Evolutionary conservation across 2,888 invertebrate genomes (phyloP).

Genomic region (Toxonevra muliebris): DNA sequence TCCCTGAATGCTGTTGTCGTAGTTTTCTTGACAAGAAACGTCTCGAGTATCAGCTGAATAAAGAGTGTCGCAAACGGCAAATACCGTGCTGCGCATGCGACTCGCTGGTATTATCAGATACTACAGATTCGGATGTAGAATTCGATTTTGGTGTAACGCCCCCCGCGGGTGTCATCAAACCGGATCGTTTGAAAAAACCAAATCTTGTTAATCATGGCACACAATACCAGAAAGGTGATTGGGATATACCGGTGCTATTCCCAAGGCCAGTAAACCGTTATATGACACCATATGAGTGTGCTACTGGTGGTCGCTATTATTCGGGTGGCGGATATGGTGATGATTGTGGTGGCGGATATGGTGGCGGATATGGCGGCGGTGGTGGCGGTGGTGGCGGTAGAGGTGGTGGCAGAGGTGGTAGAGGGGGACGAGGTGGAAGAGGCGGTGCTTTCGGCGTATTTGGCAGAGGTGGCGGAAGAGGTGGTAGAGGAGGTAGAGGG

Average conservation of each 20-base stretch:
- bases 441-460: constrained; percentile 11
- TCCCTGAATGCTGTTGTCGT: constrained; percentile 58
- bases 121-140: constrained; percentile 68
- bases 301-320: constrained; percentile 46
- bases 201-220: constrained; percentile 70
- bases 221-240: constrained; percentile 71
- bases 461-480: constrained; percentile 4
- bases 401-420: constrained; percentile 1
- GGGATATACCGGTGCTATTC: constrained; percentile 51
- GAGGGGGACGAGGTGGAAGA: constrained; percentile 11
- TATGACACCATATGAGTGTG: constrained; percentile 52
- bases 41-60: constrained; percentile 67
- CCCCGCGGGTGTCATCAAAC: constrained; percentile 74
- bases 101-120: constrained; percentile 55
- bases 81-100: constrained; percentile 46
- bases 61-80: constrained; percentile 58
- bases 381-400: constrained; percentile 31
- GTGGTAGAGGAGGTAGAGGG: constrained; percentile 19
- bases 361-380: constrained; percentile 24
- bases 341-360: constrained; percentile 26
- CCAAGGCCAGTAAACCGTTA: constrained; percentile 52
- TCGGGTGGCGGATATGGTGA: constrained; percentile 26
- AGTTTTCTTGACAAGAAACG: constrained; percentile 64
- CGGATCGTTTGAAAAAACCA: constrained; percentile 66
- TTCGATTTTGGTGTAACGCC: constrained; percentile 78